A percentile compares a stretch with the other conserved stretches of the same genome.
phyloP scores from a whole-genome alignment of 2,113 vertebrate species.

The Salvelinus alpinus region DNA sequence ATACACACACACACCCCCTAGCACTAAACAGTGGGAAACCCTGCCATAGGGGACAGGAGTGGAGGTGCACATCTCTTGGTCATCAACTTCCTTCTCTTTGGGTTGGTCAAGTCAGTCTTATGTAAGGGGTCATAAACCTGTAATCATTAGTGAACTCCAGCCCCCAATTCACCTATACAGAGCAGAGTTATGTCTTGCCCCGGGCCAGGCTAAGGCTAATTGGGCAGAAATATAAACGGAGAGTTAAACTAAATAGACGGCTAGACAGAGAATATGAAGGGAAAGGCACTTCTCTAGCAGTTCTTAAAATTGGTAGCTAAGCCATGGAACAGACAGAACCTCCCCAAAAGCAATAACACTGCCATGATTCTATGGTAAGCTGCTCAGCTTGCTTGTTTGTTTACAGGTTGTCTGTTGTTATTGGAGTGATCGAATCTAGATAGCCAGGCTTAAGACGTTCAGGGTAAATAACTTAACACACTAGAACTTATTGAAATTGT shows the following conservation, averaged over 20 bases:
- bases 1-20: background rate
- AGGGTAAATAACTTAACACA: background rate
- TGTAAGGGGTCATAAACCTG: constrained; percentile 43
- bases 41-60: background rate
- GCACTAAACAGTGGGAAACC: too few species aligned
- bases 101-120: constrained; percentile 37
- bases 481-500: too few species aligned
- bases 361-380: constrained; percentile 31
- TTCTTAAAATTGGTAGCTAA: constrained; percentile 41
- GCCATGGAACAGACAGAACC: constrained; percentile 29
- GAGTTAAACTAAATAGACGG: constrained; percentile 28
- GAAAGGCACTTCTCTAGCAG: constrained; percentile 19
- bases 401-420: constrained; percentile 6
- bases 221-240: constrained; percentile 35
- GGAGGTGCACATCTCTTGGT: constrained; percentile 24
- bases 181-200: constrained; percentile 35
- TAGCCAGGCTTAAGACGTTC: background rate
- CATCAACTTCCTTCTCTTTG: constrained; percentile 54
- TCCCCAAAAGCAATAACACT: constrained; percentile 29
- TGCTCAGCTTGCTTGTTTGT: constrained; percentile 10
- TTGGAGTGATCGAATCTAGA: constrained; percentile 14
- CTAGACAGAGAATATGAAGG: constrained; percentile 42
- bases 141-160: constrained; percentile 31
- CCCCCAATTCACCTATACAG: constrained; percentile 47
- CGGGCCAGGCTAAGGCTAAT: constrained; percentile 54